These are phyloP conservation scores for Isurus oxyrinchus DNA, from an alignment of 2,113 vertebrate genomes.

Conservation along the genomic window DNA sequence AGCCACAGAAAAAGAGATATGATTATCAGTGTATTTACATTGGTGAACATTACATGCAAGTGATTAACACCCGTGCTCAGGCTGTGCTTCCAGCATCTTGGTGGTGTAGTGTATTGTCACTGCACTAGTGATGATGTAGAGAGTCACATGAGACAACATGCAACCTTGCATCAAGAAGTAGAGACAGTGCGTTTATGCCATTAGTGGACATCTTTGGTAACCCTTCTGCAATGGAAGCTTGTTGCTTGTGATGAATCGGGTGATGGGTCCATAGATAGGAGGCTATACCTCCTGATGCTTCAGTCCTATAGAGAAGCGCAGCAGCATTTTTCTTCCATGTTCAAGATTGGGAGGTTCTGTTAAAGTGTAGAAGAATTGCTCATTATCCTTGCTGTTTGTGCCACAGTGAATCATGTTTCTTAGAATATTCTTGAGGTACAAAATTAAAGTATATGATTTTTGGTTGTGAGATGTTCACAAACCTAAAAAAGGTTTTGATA, in stretches of 20 bases:
- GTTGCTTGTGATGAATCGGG: background rate
- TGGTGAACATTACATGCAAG: no score
- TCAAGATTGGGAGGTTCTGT: background rate
- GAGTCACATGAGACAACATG: no score
- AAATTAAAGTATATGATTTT: background rate
- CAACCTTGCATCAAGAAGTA: background rate
- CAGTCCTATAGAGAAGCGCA: background rate
- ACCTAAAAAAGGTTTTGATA: background rate
- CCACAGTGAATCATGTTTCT: background rate
- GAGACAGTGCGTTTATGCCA: background rate
- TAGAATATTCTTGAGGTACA: background rate
- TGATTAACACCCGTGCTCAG: no score
- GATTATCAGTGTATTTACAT: no score
- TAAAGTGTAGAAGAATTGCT: background rate
- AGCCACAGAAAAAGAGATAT: no score
- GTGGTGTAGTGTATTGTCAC: no score
- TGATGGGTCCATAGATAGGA: background rate
- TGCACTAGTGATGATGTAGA: no score
- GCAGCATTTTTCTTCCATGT: background rate
- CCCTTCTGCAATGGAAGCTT: background rate
- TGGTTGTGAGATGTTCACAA: background rate
- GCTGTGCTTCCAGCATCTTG: no score
- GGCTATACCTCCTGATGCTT: background rate
- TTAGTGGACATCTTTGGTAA: background rate
- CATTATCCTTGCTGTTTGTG: background rate